Evolutionary conservation across 2,113 vertebrate species (phyloP).

Genomic region (Porphyrio hochstetteri): DNA sequence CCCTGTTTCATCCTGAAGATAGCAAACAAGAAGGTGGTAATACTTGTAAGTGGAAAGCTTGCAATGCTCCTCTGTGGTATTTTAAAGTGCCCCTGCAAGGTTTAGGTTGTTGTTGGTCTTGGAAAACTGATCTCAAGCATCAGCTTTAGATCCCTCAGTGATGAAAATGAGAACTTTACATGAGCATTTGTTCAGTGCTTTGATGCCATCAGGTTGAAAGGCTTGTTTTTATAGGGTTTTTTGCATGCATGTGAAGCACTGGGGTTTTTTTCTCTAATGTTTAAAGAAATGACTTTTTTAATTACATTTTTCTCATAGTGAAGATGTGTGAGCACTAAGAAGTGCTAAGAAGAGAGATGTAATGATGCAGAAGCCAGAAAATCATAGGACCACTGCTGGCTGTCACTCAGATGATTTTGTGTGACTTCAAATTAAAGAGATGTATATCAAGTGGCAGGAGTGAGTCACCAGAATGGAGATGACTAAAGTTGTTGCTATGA

Average conservation of each 20-base stretch:
- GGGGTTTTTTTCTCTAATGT: background rate
- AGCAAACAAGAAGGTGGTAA: background rate
- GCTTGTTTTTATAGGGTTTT: background rate
- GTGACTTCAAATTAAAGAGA: slow-evolving; percentile 51
- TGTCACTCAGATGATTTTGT: slow-evolving; percentile 51
- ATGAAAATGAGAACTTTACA: background rate
- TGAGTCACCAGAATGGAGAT: slow-evolving; percentile 61
- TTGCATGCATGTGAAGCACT: background rate
- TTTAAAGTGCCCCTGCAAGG: background rate
- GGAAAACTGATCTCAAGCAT: background rate
- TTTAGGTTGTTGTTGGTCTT: background rate
- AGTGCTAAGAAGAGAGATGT: slow-evolving; percentile 17
- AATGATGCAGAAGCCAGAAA: slow-evolving; percentile 55
- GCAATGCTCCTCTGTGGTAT: background rate
- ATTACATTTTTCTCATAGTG: background rate
- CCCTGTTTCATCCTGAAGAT: background rate
- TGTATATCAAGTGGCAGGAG: slow-evolving; percentile 22
- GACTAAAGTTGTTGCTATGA: slow-evolving; percentile 66
- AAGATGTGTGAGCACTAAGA: background rate
- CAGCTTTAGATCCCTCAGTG: background rate
- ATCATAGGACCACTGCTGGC: slow-evolving; percentile 48
- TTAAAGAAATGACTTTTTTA: background rate
- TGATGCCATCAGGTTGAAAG: background rate
- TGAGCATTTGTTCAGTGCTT: background rate
- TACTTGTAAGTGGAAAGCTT: background rate